A percentile compares a stretch with the other conserved stretches of the same genome.
Evolutionary conservation across 2,797 vertebrate genomes (phyloP).

Genomic region (Cheirogaleus major): DNA sequence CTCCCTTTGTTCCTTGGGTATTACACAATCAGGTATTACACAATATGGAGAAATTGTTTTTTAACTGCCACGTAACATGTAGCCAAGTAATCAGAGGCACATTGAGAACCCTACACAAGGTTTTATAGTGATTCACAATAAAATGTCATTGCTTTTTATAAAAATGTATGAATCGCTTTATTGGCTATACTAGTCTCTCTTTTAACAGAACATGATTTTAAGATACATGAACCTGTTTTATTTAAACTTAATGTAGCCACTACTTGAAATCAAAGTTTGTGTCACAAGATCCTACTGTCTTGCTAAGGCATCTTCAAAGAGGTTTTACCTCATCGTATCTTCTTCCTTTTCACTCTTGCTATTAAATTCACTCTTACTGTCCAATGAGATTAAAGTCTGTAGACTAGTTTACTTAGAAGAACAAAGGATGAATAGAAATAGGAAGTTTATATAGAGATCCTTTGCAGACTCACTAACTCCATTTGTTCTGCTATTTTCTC

Average conservation of each 20-base stretch:
- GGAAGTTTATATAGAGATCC: background rate
- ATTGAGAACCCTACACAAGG: background rate
- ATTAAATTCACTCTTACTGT: conserved; percentile 58
- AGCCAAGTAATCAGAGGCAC: background rate
- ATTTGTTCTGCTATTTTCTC: conserved; percentile 23
- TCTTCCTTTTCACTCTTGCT: background rate
- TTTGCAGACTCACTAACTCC: background rate
- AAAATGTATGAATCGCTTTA: background rate
- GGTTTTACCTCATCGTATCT: background rate
- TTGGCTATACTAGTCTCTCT: background rate
- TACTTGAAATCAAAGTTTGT: conserved; percentile 55
- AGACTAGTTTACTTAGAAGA: conserved; percentile 42
- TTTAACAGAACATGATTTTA: background rate
- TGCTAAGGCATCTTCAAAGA: conserved; percentile 58
- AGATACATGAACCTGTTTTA: background rate
- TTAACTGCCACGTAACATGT: background rate
- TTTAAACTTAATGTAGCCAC: conserved; percentile 10
- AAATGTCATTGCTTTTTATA: background rate
- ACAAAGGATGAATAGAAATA: conserved; percentile 39
- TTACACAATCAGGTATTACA: background rate
- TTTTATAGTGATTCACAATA: background rate
- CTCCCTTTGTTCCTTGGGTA: background rate
- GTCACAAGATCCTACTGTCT: background rate
- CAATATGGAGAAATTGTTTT: background rate
- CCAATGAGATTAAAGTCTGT: conserved; percentile 56